phyloP scores from a whole-genome alignment of 1,140 invertebrate species.

The Eriocheir sinensis region DNA sequence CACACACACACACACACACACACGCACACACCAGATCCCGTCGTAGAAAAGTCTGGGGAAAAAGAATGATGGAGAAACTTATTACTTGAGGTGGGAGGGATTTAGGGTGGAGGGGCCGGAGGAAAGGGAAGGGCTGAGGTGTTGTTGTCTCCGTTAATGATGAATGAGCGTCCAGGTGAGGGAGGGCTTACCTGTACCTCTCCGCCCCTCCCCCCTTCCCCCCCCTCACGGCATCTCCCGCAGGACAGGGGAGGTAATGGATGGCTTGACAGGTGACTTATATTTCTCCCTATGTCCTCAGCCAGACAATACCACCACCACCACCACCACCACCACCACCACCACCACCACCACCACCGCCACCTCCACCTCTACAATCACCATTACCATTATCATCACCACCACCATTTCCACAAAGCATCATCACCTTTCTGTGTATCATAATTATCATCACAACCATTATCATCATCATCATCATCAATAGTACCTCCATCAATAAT shows the following conservation, averaged over 20 bases:
- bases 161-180: constrained; percentile 1
- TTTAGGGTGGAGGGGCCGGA: not conserved
- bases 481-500: too few species aligned
- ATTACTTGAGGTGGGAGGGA: not conserved
- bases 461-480: too few species aligned
- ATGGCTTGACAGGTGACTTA: constrained; percentile 53
- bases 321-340: not conserved
- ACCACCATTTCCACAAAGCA: too few species aligned
- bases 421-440: too few species aligned
- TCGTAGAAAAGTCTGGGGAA: not conserved
- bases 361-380: not conserved
- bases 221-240: not conserved
- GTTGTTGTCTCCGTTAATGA: constrained; percentile 34
- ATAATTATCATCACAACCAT: too few species aligned
- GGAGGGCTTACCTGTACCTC: constrained; percentile 1
- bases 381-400: not conserved
- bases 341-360: not conserved
- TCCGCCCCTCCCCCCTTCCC: not conserved
- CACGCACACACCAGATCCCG: not conserved
- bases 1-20: constrained; percentile 18
- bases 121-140: constrained; percentile 26
- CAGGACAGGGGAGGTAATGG: constrained; percentile 15
- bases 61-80: constrained; percentile 25
- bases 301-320: not conserved
- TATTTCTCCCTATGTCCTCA: constrained; percentile 31